Percentiles rank a stretch among this genome's conserved stretches.
These are phyloP conservation scores for Epinephelus awoara DNA, from an alignment of 2,797 vertebrate species.

Conservation along the genomic window DNA sequence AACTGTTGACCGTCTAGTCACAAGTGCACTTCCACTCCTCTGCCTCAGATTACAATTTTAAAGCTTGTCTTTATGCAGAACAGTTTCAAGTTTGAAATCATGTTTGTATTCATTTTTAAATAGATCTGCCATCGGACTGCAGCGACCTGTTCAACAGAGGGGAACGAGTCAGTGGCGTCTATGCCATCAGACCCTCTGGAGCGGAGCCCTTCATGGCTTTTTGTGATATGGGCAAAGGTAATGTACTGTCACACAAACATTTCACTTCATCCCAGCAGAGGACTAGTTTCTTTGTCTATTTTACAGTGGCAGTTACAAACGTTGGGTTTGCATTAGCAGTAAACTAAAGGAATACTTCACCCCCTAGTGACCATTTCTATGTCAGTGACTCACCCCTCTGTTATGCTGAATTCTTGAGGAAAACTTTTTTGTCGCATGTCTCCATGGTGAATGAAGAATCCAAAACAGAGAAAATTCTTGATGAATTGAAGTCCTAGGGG, in stretches of 20 bases:
- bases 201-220: slow-evolving; percentile 89
- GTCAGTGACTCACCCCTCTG: no score
- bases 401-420: no score
- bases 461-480: no score
- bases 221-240: slow-evolving; percentile 91
- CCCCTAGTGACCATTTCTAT: no score
- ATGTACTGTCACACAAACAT: not conserved
- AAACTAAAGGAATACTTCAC: no score
- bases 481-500: no score
- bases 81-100: slow-evolving; percentile 8
- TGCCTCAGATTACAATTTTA: not conserved
- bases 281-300: no score
- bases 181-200: slow-evolving; percentile 86
- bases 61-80: not conserved
- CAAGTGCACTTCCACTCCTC: not conserved
- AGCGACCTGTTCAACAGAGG: slow-evolving; percentile 86
- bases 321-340: no score
- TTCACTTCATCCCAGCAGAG: not conserved
- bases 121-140: slow-evolving; percentile 89
- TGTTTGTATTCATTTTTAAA: slow-evolving; percentile 34
- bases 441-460: no score
- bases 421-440: no score
- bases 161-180: slow-evolving; percentile 84
- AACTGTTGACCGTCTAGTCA: not conserved
- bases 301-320: no score